Percentiles rank a stretch among this genome's conserved stretches.
phyloP scores from a whole-genome alignment of 2,113 vertebrate species.

The Coptodon bakossiorum region DNA sequence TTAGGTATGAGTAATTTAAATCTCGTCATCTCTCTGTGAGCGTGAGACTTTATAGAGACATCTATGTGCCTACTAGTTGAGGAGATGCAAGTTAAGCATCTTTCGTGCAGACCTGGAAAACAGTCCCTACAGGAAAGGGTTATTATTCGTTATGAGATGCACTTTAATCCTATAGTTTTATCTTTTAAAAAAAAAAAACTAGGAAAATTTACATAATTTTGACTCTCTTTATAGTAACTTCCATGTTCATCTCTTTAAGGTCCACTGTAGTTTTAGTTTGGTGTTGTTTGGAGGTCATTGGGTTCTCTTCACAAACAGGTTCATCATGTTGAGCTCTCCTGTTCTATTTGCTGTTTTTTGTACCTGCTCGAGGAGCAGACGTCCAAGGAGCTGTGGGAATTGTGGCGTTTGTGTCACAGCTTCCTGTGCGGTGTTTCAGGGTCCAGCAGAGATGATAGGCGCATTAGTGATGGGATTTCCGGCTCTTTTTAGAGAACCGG shows the following conservation, averaged over 20 bases:
- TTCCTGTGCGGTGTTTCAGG: neutral
- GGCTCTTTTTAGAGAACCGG: too few relatives aligned
- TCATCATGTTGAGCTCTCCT: neutral
- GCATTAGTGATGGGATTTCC: too few relatives aligned
- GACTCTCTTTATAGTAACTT: neutral
- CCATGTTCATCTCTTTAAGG: neutral
- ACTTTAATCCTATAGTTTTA: neutral
- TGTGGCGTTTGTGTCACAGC: neutral
- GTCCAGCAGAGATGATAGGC: neutral
- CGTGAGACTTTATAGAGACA: neutral
- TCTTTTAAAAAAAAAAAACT: neutral
- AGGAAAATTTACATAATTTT: neutral
- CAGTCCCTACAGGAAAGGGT: neutral
- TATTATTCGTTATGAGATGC: rapidly evolving
- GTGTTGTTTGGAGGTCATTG: neutral
- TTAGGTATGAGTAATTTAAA: neutral
- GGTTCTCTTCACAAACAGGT: neutral
- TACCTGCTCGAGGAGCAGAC: neutral
- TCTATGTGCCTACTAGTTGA: neutral
- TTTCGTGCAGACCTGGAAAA: neutral
- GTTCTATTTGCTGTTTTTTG: neutral
- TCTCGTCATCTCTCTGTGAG: neutral
- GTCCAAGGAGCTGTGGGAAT: neutral
- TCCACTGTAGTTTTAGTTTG: neutral
- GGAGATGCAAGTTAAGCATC: neutral